Percentiles rank a stretch among this genome's conserved stretches.
Conservation (phyloP, 2,888 invertebrate genomes). For the Cerastoderma edule region DNA sequence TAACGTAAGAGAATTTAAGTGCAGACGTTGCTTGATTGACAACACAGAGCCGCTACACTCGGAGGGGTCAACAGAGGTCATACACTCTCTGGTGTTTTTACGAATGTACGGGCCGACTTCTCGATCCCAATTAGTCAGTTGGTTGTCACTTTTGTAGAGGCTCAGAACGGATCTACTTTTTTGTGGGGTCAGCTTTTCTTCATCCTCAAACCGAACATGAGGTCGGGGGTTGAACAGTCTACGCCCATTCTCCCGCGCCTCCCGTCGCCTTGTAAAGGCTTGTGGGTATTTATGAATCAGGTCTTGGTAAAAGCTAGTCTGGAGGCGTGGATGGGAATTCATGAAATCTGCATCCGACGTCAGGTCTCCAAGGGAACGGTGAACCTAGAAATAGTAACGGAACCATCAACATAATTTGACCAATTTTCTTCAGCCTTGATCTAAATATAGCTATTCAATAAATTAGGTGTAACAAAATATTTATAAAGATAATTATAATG, state of each 20-base stretch:
- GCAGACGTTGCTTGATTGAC: constrained; percentile 46
- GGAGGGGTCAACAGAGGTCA: constrained; percentile 58
- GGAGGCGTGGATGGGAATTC: constrained; percentile 40
- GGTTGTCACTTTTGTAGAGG: constrained; percentile 39
- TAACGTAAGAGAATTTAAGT: constrained; percentile 50
- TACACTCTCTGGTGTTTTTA: constrained; percentile 44
- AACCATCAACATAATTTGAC: not conserved
- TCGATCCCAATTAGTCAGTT: constrained; percentile 56
- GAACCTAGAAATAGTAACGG: constrained; percentile 59
- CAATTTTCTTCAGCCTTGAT: no score
- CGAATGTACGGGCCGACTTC: constrained; percentile 54
- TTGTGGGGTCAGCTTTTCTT: constrained; percentile 36
- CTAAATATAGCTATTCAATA: not conserved
- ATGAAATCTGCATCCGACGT: constrained; percentile 37
- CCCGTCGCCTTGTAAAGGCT: constrained; percentile 55
- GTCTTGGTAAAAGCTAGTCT: constrained; percentile 58
- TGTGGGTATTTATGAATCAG: constrained; percentile 65
- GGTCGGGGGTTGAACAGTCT: constrained; percentile 60
- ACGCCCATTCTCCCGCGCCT: constrained; percentile 43
- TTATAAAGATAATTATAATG: not conserved
- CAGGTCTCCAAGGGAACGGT: constrained; percentile 52
- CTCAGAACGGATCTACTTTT: constrained; percentile 26
- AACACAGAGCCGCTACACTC: constrained; percentile 55
- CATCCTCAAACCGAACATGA: constrained; percentile 63
- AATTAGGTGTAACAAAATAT: not conserved